Percentiles rank a stretch among this genome's conserved stretches.
These are phyloP conservation scores for Mesitornis unicolor DNA, from an alignment of 2,113 vertebrate genomes.

Conservation along the genomic window DNA sequence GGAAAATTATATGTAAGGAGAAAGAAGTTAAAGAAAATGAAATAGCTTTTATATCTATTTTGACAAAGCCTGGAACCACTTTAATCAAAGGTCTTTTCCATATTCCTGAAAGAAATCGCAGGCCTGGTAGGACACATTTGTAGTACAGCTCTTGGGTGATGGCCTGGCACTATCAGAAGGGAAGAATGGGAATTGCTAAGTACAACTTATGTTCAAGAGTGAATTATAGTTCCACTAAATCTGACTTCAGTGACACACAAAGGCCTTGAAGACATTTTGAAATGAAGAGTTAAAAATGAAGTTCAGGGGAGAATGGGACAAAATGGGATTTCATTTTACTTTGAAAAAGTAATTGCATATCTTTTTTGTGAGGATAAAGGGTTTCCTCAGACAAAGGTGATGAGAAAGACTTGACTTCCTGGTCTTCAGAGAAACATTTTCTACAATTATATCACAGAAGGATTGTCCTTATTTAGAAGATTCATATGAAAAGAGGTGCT, in stretches of 20 bases:
- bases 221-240: not conserved
- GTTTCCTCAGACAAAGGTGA: not conserved
- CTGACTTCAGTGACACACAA: not conserved
- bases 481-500: not conserved
- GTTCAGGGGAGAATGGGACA: not conserved
- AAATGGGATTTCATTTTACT: not conserved
- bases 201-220: not conserved
- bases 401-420: not conserved
- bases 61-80: not conserved
- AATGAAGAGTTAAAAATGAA: not conserved
- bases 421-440: not conserved
- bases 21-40: not conserved
- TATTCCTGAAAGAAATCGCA: not conserved
- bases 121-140: not conserved
- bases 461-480: not conserved
- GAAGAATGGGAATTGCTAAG: not conserved
- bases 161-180: not conserved
- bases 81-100: not conserved
- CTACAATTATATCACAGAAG: not conserved
- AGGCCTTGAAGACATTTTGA: not conserved
- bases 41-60: constrained; percentile 11
- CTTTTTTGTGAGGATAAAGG: not conserved
- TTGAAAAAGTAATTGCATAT: not conserved
- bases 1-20: not conserved
- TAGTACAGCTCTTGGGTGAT: not conserved